Conservation (phyloP, 1,140 invertebrate genomes). For the Papilio machaon region DNA sequence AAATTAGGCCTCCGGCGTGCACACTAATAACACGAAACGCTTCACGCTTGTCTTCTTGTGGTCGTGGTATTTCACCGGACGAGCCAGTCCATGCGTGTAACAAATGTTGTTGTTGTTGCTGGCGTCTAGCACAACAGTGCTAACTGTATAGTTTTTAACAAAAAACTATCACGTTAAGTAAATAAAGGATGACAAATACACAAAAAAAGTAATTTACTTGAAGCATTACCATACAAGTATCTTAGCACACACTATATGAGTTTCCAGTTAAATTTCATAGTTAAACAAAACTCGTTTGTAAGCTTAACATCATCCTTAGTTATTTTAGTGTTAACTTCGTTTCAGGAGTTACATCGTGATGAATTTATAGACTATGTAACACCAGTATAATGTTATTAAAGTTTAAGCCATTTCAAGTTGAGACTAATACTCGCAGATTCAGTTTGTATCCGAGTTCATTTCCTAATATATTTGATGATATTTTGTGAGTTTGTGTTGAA, state of each 20-base stretch:
- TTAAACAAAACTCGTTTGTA: slow-evolving; percentile 24
- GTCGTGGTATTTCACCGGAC: no score
- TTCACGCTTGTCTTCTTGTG: no score
- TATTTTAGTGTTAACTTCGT: slow-evolving; percentile 2
- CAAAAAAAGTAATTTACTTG: background rate
- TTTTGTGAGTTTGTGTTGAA: no score
- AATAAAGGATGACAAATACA: background rate
- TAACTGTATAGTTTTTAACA: no score
- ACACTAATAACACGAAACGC: no score
- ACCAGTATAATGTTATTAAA: slow-evolving; percentile 2
- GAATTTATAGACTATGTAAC: background rate
- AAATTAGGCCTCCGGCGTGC: no score
- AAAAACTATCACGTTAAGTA: no score
- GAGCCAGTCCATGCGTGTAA: no score
- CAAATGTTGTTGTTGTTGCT: no score
- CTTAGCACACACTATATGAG: background rate
- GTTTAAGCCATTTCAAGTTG: background rate
- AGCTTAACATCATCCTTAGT: slow-evolving; percentile 5
- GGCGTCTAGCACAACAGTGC: no score
- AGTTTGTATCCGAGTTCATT: background rate
- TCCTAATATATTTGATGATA: no score
- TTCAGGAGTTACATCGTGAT: background rate
- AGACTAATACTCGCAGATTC: background rate
- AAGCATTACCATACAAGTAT: background rate
- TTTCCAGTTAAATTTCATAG: background rate